A percentile compares a stretch with the other conserved stretches of the same genome.
These are phyloP conservation scores for Xestia sexstrigata DNA, from an alignment of 2,888 invertebrate species.

Conservation along the genomic window DNA sequence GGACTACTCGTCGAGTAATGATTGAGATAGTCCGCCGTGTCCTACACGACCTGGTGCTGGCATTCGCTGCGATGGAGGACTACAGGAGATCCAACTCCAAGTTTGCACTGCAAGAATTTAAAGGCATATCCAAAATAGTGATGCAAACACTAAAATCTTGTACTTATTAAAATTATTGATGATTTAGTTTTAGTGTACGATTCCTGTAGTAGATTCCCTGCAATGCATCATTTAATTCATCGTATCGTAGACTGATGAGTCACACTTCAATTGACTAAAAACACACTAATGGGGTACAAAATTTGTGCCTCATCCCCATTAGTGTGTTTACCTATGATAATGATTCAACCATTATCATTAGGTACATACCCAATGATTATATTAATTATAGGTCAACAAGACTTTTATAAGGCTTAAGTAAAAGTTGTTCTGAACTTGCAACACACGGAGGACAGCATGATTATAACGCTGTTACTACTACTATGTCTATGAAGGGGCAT, in stretches of 20 bases:
- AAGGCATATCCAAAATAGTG: slow-evolving; percentile 71
- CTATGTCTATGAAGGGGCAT: too few species aligned
- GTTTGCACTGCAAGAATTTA: slow-evolving; percentile 71
- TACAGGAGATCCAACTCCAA: slow-evolving; percentile 66
- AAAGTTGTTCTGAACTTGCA: neutral
- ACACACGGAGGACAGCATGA: neutral
- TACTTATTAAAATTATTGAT: slow-evolving; percentile 42
- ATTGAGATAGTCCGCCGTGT: slow-evolving; percentile 67
- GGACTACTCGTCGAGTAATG: slow-evolving; percentile 69
- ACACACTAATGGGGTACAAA: neutral
- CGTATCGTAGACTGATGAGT: neutral
- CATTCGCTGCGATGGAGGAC: slow-evolving; percentile 73
- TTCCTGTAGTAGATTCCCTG: slow-evolving; percentile 12
- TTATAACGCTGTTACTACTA: neutral
- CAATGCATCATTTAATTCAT: slow-evolving; percentile 11
- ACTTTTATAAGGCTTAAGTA: neutral
- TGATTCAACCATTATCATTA: too few species aligned
- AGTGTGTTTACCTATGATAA: too few species aligned
- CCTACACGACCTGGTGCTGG: slow-evolving; percentile 73
- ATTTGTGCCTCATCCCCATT: too few species aligned
- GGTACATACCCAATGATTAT: too few species aligned
- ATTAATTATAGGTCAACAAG: neutral
- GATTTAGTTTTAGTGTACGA: neutral
- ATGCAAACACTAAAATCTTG: slow-evolving; percentile 75
- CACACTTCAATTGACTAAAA: neutral